Conservation (phyloP, 1,140 invertebrate genomes). For the Scylla paramamosain region DNA sequence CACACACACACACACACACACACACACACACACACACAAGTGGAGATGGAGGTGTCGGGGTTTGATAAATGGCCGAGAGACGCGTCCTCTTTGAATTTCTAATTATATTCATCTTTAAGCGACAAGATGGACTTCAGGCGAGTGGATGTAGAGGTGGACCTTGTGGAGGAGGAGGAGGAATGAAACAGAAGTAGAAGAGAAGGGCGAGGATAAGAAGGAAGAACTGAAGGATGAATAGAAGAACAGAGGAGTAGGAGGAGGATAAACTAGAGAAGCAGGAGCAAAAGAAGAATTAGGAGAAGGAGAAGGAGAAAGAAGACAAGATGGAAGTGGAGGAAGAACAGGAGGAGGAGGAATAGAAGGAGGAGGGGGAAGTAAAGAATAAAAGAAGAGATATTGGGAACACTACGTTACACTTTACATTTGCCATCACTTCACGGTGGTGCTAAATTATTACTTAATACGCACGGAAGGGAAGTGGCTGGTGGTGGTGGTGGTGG, state of each 20-base stretch:
- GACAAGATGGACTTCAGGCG: not conserved
- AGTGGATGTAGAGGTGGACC: not conserved
- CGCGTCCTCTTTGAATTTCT: not conserved
- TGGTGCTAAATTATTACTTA: too few relatives aligned
- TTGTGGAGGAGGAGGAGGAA: not conserved
- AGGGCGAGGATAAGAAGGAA: not conserved
- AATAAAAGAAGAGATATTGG: not conserved
- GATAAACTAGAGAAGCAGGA: too few relatives aligned
- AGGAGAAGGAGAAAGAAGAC: not conserved
- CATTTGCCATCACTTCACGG: too few relatives aligned
- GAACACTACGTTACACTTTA: too few relatives aligned
- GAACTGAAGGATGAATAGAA: not conserved
- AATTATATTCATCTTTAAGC: slow-evolving; percentile 11
- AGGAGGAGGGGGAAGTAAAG: not conserved
- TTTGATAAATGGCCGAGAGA: not conserved
- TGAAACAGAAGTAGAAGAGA: too few relatives aligned
- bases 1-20: too few relatives aligned
- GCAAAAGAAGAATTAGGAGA: not conserved
- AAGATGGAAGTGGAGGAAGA: not conserved
- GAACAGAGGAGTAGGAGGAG: not conserved
- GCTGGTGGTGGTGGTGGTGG: too few relatives aligned
- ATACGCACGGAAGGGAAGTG: too few relatives aligned
- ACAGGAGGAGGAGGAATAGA: not conserved
- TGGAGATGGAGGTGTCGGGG: not conserved
- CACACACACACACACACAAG: not conserved